A percentile compares a stretch with the other conserved stretches of the same genome.
Evolutionary conservation across 2,797 vertebrate genomes (phyloP).

Genomic region (Hipposideros larvatus): DNA sequence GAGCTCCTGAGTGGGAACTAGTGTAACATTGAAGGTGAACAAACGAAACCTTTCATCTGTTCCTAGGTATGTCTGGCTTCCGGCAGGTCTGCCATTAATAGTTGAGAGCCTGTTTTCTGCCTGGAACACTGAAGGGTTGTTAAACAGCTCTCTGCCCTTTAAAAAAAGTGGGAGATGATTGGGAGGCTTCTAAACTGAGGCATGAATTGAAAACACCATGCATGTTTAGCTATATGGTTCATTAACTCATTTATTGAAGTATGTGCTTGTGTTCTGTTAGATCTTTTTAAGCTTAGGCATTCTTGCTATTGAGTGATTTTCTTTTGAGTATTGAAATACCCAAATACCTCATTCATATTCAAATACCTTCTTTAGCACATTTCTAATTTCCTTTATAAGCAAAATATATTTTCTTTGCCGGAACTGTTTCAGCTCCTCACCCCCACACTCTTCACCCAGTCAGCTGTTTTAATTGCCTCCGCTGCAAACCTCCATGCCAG

Average conservation of each 20-base stretch:
- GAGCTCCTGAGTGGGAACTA: constrained; percentile 72
- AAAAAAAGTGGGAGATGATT: constrained; percentile 68
- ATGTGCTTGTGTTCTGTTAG: constrained; percentile 60
- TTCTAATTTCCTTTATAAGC: constrained; percentile 75
- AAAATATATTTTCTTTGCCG: constrained; percentile 64
- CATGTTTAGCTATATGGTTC: constrained; percentile 72
- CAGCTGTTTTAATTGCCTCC: constrained; percentile 70
- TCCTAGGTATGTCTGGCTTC: constrained; percentile 78
- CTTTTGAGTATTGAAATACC: constrained; percentile 66
- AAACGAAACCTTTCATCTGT: constrained; percentile 78
- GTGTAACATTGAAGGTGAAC: constrained; percentile 71
- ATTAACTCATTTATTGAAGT: constrained; percentile 76
- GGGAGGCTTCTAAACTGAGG: constrained; percentile 60
- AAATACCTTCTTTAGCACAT: constrained; percentile 61
- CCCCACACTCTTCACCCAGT: background rate
- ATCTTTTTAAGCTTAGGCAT: constrained; percentile 66
- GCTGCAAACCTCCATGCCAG: constrained; percentile 61
- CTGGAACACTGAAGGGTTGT: constrained; percentile 76
- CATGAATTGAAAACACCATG: constrained; percentile 59
- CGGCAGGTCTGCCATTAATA: constrained; percentile 76
- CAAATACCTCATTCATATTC: constrained; percentile 72
- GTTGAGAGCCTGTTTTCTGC: constrained; percentile 75
- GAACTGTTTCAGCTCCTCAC: constrained; percentile 47
- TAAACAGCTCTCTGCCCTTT: constrained; percentile 73
- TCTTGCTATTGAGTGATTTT: constrained; percentile 62